Percentiles rank a stretch among this genome's conserved stretches.
These are phyloP conservation scores for Pyrochroa serraticornis DNA, from an alignment of 2,888 invertebrate species.

Conservation along the genomic window DNA sequence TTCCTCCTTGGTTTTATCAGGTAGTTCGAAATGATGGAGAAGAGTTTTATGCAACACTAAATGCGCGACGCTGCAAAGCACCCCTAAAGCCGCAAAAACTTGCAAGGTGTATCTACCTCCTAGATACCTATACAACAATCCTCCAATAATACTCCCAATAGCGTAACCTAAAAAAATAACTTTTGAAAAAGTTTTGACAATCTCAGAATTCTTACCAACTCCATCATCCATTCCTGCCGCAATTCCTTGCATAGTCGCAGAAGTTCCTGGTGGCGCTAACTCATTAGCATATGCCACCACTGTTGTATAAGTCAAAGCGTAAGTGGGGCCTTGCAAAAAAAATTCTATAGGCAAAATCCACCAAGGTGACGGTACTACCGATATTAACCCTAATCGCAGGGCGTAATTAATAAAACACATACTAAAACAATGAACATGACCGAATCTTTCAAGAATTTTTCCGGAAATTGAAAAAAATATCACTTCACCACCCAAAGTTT, in stretches of 20 bases:
- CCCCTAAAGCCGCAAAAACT: constrained; percentile 59
- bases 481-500: constrained; percentile 80
- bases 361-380: constrained; percentile 81
- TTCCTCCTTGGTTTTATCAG: constrained; percentile 11
- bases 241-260: constrained; percentile 84
- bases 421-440: constrained; percentile 78
- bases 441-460: constrained; percentile 78
- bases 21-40: constrained; percentile 8
- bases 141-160: constrained; percentile 76
- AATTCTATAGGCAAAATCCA: constrained; percentile 80
- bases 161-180: constrained; percentile 67
- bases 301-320: constrained; percentile 83
- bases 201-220: constrained; percentile 62
- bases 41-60: constrained; percentile 54
- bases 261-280: constrained; percentile 67
- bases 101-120: constrained; percentile 66
- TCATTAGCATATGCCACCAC: constrained; percentile 71
- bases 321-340: constrained; percentile 84
- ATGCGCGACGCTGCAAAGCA: constrained; percentile 58
- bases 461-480: constrained; percentile 80
- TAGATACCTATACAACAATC: constrained; percentile 67
- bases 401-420: constrained; percentile 80
- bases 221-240: constrained; percentile 91
- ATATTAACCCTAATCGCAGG: constrained; percentile 75
- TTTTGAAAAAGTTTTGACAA: constrained; percentile 3